These are phyloP conservation scores for Melanotaenia trifasciata DNA, from an alignment of 2,797 vertebrate species.

Conservation along the genomic window DNA sequence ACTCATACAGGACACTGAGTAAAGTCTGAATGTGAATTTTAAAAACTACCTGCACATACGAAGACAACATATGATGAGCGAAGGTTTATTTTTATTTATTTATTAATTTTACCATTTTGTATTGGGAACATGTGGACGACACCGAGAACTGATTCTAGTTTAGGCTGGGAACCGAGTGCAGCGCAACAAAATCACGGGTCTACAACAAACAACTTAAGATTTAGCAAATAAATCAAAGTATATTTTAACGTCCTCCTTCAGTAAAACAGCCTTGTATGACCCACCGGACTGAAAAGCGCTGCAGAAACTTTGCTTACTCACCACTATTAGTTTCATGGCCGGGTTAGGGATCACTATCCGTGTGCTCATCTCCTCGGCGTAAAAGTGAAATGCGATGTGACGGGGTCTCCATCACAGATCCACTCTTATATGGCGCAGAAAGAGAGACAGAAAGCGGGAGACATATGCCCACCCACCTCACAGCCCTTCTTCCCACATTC, in stretches of 20 bases:
- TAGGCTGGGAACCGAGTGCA: neutral
- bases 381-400: conserved; percentile 70
- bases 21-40: no score
- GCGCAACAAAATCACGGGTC: neutral
- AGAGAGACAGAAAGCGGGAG: conserved; percentile 37
- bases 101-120: neutral
- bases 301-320: conserved; percentile 70
- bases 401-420: conserved; percentile 77
- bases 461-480: conserved; percentile 60
- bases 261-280: neutral
- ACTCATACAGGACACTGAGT: neutral
- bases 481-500: conserved; percentile 32
- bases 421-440: conserved; percentile 77
- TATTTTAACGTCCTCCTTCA: neutral
- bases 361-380: conserved; percentile 75
- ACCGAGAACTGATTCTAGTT: neutral
- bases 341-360: conserved; percentile 79
- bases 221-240: neutral
- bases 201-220: neutral
- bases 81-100: no score
- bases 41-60: neutral
- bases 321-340: conserved; percentile 84
- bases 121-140: neutral
- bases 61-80: neutral
- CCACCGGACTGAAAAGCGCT: neutral